Evolutionary conservation across 2,113 vertebrate genomes (phyloP), one percentile per base, ranked within the genome.

Genomic region (Ploceus nigricollis): DNA sequence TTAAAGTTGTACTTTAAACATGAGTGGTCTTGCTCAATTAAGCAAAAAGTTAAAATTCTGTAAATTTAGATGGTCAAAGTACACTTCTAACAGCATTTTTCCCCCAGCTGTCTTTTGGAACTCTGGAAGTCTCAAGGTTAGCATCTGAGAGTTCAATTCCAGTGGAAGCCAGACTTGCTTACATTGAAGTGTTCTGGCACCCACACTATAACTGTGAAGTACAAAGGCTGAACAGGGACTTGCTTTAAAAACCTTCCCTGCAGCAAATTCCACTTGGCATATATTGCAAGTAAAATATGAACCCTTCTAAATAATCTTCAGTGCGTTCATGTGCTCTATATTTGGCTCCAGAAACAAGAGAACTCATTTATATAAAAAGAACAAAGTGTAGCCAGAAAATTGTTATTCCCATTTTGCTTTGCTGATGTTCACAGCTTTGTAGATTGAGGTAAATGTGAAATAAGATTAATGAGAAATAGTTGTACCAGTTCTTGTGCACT

Each of bases 331-430:
- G 54, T 89, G 54, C 8, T 91, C 73, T 94, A 19, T 82, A 72
- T 94, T 96, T 95, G 66, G 63, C 75, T 51, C 87, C 71, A 65
- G 94, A 90, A 92, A 77, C 45, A 82, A 71, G 82, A 53, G 27
- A 84, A 77, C 50, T 85, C 69, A 14, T 60, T 90, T 90, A 44
- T 87, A 57, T 53, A 80, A 61, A 87, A 84, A 89, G 89, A 91
- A 82, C 56, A 68, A 79, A 85, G 77, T 45, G 70, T 85, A 87
- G 82, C 57, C n/a, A 30, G 78, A 73, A 28, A 91, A 82, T 84
- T 87, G 73, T 84, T 82, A 48, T 82, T 95, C 61, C 42, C n/a
- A 7, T 82, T 89, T 90, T 80, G 58, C 30, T 65, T 85, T 94
- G 50, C 48, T 95, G 48, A 50, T 40, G 25, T 82, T 96, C 61